These are phyloP conservation scores for Sebastes umbrosus DNA, from an alignment of 2,797 vertebrate species.

Conservation along the genomic window DNA sequence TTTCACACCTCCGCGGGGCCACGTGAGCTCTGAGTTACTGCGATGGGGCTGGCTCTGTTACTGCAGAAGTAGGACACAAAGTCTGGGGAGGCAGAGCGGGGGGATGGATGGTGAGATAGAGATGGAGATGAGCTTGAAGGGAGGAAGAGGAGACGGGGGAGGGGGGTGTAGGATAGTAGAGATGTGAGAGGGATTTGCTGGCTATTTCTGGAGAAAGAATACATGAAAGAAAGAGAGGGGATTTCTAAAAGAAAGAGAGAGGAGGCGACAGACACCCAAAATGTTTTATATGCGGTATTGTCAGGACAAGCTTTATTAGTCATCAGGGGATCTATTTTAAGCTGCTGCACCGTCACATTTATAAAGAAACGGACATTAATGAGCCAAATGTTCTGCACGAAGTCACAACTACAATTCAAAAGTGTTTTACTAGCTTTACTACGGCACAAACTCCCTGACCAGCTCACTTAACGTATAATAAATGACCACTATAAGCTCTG, in stretches of 20 bases:
- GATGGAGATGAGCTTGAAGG: slow-evolving; percentile 30
- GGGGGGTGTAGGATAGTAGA: neutral
- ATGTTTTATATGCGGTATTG: slow-evolving; percentile 8
- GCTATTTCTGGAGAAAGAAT: slow-evolving; percentile 27
- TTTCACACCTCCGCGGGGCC: slow-evolving; percentile 60
- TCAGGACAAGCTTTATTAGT: slow-evolving; percentile 47
- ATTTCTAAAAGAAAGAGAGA: neutral
- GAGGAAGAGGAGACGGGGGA: neutral
- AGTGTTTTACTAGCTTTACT: neutral
- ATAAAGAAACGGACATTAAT: slow-evolving; percentile 7
- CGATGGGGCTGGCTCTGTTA: neutral
- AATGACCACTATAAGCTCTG: slow-evolving; percentile 18
- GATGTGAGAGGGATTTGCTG: slow-evolving; percentile 18
- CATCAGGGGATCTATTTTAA: slow-evolving; percentile 29
- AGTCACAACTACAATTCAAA: neutral
- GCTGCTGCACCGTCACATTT: slow-evolving; percentile 1
- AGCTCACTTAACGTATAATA: slow-evolving; percentile 25
- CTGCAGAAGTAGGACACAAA: slow-evolving; percentile 69
- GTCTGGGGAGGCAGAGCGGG: slow-evolving; percentile 26
- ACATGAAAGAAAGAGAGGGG: slow-evolving; percentile 7
- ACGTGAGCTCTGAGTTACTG: slow-evolving; percentile 14
- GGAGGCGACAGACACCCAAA: neutral
- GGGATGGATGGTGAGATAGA: neutral
- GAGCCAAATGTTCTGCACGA: neutral
- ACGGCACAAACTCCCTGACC: neutral